A percentile compares a stretch with the other conserved stretches of the same genome.
phyloP scores from a whole-genome alignment of 2,797 vertebrate genomes.

The Phylloscopus collybita region DNA sequence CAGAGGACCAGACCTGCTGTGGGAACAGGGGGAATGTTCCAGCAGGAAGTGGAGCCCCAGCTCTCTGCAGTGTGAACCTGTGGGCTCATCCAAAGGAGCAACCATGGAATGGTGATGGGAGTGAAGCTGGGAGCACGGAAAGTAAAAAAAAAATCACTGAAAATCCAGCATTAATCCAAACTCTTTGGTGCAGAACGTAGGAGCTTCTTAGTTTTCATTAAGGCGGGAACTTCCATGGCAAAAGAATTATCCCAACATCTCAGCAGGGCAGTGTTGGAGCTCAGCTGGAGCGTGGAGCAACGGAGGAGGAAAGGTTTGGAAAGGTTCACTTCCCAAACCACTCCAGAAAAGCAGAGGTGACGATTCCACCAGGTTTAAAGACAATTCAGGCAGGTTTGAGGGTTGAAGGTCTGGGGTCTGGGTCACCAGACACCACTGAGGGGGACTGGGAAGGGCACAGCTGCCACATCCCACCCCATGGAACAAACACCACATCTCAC shows the following conservation, averaged over 20 bases:
- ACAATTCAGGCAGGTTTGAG: neutral
- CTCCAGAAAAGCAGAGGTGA: neutral
- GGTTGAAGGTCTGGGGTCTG: neutral
- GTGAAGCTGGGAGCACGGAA: neutral
- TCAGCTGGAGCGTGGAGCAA: accelerated
- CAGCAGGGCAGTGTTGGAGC: neutral
- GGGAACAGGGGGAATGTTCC: neutral
- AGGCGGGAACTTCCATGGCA: neutral
- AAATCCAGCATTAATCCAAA: neutral
- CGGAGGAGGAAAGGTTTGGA: neutral
- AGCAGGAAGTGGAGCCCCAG: neutral
- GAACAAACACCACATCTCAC: neutral
- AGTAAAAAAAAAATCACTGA: too few species aligned
- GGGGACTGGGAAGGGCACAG: neutral
- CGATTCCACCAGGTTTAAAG: neutral
- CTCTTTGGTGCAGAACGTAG: neutral
- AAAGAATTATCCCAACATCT: neutral
- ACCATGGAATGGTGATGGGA: neutral
- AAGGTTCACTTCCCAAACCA: neutral
- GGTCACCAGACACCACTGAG: neutral
- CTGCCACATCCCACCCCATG: neutral
- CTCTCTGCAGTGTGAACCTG: neutral
- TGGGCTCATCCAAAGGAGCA: neutral
- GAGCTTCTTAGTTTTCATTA: neutral
- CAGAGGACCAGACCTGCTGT: neutral